Conservation (phyloP, 1,140 invertebrate genomes). For the Hylyphantes graminicola region DNA sequence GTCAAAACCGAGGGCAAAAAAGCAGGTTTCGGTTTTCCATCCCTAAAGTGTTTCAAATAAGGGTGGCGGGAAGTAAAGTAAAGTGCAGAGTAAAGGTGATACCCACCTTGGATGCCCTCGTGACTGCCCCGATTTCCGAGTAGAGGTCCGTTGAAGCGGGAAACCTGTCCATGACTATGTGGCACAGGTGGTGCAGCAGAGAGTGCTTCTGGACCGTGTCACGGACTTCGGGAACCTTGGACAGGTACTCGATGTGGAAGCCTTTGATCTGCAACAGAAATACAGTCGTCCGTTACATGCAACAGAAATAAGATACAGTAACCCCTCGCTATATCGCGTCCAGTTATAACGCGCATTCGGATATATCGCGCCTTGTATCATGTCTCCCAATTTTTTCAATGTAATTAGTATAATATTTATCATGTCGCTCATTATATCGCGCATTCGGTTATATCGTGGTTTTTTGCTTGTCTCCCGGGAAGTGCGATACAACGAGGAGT, state of each 20-base stretch:
- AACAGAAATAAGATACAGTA: not conserved
- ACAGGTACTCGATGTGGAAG: slow-evolving; percentile 97
- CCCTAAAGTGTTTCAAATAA: too few species aligned
- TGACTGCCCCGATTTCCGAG: slow-evolving; percentile 94
- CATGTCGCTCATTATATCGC: too few species aligned
- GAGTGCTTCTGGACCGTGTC: slow-evolving; percentile 99
- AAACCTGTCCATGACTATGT: slow-evolving; percentile 97
- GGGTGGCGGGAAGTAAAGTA: too few species aligned
- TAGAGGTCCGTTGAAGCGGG: slow-evolving; percentile 93
- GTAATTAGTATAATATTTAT: too few species aligned
- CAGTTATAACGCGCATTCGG: too few species aligned
- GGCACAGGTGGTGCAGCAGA: slow-evolving; percentile 94
- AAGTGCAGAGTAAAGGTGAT: not conserved
- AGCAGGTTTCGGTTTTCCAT: not conserved
- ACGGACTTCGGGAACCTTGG: slow-evolving; percentile 99
- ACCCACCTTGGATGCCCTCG: slow-evolving; percentile 80
- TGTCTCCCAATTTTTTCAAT: too few species aligned
- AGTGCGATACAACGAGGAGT: not conserved
- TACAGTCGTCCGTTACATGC: too few species aligned
- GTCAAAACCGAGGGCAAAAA: not conserved
- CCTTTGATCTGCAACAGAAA: slow-evolving; percentile 84
- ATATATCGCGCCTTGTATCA: too few species aligned
- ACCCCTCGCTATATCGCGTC: too few species aligned
- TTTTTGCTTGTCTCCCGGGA: too few species aligned
- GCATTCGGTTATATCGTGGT: too few species aligned